phyloP scores from a whole-genome alignment of 2,113 vertebrate species.

The Cyphomyrus plagiostoma region DNA sequence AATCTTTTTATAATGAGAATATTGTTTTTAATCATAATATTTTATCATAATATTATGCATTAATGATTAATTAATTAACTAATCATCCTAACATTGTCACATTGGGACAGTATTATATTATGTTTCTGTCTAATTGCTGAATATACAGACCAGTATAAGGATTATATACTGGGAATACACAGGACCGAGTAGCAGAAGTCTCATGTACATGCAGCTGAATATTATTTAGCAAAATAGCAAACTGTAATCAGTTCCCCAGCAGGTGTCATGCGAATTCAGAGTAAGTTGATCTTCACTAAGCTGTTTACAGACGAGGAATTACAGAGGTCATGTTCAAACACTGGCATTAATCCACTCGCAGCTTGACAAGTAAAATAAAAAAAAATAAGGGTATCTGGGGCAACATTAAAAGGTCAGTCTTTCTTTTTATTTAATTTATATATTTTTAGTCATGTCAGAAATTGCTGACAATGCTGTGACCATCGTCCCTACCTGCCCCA shows the following conservation, averaged over 20 bases:
- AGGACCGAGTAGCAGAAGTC: constrained; percentile 35
- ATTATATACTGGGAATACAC: constrained; percentile 10
- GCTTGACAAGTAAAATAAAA: constrained; percentile 33
- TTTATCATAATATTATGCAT: background rate
- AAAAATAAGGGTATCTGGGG: constrained; percentile 14
- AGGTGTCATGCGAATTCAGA: constrained; percentile 55
- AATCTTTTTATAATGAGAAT: background rate
- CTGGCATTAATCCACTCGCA: constrained; percentile 48
- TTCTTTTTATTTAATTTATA: constrained; percentile 13
- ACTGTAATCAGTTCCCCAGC: constrained; percentile 54
- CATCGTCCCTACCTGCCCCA: constrained; percentile 15
- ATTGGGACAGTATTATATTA: background rate
- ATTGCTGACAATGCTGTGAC: constrained; percentile 19
- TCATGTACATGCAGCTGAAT: constrained; percentile 33
- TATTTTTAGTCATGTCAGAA: constrained; percentile 18
- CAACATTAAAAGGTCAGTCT: constrained; percentile 31
- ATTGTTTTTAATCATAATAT: background rate
- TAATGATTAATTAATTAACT: background rate
- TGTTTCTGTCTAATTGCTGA: background rate
- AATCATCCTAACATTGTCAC: background rate
- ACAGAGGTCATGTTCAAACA: constrained; percentile 40
- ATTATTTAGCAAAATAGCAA: constrained; percentile 47
- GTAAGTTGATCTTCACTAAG: constrained; percentile 48
- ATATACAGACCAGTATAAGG: background rate
- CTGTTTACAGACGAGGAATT: constrained; percentile 57